Base-by-base conservation (phyloP, 2,113 vertebrate genomes). In the Holacanthus passer region DNA sequence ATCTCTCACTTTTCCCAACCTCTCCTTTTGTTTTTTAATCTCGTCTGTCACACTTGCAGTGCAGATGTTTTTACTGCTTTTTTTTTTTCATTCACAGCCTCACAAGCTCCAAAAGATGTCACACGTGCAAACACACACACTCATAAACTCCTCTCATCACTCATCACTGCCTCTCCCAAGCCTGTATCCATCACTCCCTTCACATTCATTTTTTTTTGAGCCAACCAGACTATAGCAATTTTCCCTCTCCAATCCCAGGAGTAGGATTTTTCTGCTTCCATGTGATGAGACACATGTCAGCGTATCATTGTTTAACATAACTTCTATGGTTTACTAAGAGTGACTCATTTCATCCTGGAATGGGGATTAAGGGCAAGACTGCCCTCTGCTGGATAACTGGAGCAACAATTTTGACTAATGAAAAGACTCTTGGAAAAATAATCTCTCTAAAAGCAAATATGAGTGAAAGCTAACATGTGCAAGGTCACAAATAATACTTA, bases 351-450 rank as follows among this genome's bases (percentile, higher is more conserved):
- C 19, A n/a, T 78, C 77, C 79, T 72, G 59, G 76, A 79, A 63
- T 31, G 13, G 45, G 17, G 43, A 43, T 17, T 45, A 37, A 89
- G 63, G 43, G 37, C 81, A 85, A 88, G 55, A 65, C 80, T 88
- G 92, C 88, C 92, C 88, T 84, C 90, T 92, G 64, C 81, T 77
- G 94, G 89, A 67, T 10, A 41, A 63, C 48, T 22, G 14, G 39
- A 79, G 53, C 2, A 77, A 72, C 50, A 77, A 19, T 39, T 62
- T 32, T 48, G 7, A 24, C 3, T 47, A 27, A n/a, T 22, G 22
- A 66, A 16, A 19, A 43, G 19, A 2, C 20, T 32, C 7, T 17
- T 6, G 22, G 20, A 45, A 43, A 27, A 24, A 19, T 31, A 10
- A 1, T 43, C 2, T 8, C n/a, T 53, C 11, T 27, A 24, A 53